Conservation (phyloP, 53 echinoderm and acorn worm genomes). For the Temnopleurus reevesii region DNA sequence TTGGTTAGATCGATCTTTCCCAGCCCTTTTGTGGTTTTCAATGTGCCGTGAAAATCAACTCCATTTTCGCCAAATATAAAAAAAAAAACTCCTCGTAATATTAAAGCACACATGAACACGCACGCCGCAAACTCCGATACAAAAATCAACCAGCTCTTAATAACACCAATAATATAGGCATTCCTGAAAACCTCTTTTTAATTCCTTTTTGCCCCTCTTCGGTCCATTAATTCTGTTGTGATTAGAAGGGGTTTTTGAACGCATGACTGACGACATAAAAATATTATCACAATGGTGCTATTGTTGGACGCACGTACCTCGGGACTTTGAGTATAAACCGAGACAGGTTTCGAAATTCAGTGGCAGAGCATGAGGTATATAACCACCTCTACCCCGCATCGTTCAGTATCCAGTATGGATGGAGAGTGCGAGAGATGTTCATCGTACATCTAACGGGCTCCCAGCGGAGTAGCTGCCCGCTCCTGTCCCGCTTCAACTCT, state of each 20-base stretch:
- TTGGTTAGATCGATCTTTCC: not conserved
- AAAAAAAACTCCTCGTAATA: not conserved
- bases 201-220: constrained; percentile 13
- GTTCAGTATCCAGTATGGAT: not conserved
- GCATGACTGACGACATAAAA: constrained; percentile 54
- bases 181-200: constrained; percentile 17
- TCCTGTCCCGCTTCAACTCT: constrained; percentile 13
- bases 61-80: not conserved
- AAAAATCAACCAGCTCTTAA: not conserved
- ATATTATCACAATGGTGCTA: constrained; percentile 56
- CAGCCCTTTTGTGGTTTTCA: not conserved
- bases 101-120: not conserved
- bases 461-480: constrained; percentile 42
- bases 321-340: constrained; percentile 7
- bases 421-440: not conserved
- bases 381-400: not conserved
- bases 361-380: constrained; percentile 20
- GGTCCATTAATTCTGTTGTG: constrained; percentile 59
- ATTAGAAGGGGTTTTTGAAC: constrained; percentile 51
- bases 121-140: constrained; percentile 4
- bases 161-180: not conserved
- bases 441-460: constrained; percentile 10
- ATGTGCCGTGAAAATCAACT: not conserved
- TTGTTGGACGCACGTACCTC: constrained; percentile 45
- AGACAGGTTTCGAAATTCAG: constrained; percentile 27